Base-by-base conservation (phyloP, 2,888 invertebrate species). In the Polydrusus pterygomalis region DNA sequence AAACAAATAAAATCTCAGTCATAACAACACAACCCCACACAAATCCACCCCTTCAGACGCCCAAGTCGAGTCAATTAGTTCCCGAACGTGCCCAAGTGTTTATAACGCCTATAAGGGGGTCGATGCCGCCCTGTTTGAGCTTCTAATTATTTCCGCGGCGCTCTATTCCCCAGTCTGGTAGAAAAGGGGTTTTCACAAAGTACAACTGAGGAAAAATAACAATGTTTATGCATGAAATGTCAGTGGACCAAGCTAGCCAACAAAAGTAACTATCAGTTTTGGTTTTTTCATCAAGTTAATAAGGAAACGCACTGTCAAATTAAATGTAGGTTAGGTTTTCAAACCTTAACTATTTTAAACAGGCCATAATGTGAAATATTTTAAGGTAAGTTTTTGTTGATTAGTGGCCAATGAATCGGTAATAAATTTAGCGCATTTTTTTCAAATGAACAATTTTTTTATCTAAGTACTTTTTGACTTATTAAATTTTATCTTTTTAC, bases 41-140 rank as follows among this genome's bases (percentile, higher is more conserved):
- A 30, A 30, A 54, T 54, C 25, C 11, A 60, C 58, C 38, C 58
- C 58, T 38, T 2, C 54, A 11, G 38, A 60, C 58, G 17, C 38
- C 58, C 47, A 34, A 34, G 38, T 60, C 38, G 15, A 73, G 83
- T 83, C 84, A 84, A 84, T 84, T 84, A 83, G 81, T 78, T 77
- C 77, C 77, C 71, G 79, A 80, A 84, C 85, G 84, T 85, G 85
- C 85, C 82, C 82, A 81, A 85, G 84, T 82, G 80, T 81, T 80
- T 79, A 38, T 60, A 81, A 81, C 79, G 79, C 79, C 81, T 81
- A 77, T 78, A 77, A 79, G 79, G 82, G 80, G 81, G 75, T 78
- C 79, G 79, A 80, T 81, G 30, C 67, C 18, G 10, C 67, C 20
- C 49, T 17, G 40, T 67, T 67, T 56, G 60, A 60, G 73, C 67